Conservation (phyloP, 2,888 invertebrate genomes). For the Pycnomerus fuliginosus region DNA sequence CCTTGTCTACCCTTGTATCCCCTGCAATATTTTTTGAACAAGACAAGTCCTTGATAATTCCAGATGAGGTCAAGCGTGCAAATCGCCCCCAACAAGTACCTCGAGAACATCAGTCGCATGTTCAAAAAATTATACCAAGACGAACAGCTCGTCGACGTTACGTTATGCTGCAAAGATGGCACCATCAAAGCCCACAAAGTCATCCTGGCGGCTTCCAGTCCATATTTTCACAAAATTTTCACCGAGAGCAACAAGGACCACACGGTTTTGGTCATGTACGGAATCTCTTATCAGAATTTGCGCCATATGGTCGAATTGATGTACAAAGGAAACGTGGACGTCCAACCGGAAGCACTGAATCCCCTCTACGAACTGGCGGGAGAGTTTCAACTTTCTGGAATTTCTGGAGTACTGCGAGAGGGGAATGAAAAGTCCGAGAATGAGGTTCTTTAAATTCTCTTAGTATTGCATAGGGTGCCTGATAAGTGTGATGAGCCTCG, state of each 20-base stretch:
- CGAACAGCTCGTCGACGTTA: slow-evolving; percentile 69
- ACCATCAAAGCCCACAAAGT: slow-evolving; percentile 70
- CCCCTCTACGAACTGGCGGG: slow-evolving; percentile 67
- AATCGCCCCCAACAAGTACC: slow-evolving; percentile 61
- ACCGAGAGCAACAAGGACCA: slow-evolving; percentile 72
- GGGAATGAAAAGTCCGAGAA: neutral
- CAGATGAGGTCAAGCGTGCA: slow-evolving; percentile 31
- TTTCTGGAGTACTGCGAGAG: slow-evolving; percentile 24
- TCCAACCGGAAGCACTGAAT: slow-evolving; percentile 63
- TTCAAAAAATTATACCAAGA: slow-evolving; percentile 70
- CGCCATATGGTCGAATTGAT: slow-evolving; percentile 68
- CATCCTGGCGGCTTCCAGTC: slow-evolving; percentile 73
- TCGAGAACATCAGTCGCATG: slow-evolving; percentile 69
- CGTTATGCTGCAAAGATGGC: slow-evolving; percentile 70
- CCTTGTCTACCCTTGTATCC: no score
- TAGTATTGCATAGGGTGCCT: no score
- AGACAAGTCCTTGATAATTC: no score
- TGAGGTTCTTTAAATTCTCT: no score
- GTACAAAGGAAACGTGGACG: slow-evolving; percentile 70
- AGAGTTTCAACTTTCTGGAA: slow-evolving; percentile 66
- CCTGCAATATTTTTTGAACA: no score
- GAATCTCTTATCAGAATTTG: slow-evolving; percentile 66
- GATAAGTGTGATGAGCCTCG: no score
- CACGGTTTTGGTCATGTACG: slow-evolving; percentile 68
- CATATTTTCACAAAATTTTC: slow-evolving; percentile 75